Base-by-base conservation (phyloP, 2,797 vertebrate species). In the Fratercula arctica region DNA sequence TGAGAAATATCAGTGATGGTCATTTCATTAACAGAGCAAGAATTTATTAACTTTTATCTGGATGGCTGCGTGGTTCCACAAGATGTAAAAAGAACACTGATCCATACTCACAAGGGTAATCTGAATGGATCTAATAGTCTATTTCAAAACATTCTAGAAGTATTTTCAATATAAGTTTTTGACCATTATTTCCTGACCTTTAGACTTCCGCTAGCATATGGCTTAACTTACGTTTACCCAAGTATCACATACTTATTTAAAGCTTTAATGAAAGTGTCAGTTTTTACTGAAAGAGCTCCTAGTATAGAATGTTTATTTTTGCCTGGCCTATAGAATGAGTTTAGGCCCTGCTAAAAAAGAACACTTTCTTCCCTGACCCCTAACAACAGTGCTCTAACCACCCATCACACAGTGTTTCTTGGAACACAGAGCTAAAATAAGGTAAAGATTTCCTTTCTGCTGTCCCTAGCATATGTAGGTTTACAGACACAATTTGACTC, bases 381-480 rank as follows among this genome's bases (percentile, higher is more conserved):
- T 60, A 68, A 16, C 16, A 53, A 39, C 37, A 74, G 39, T 3
- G 26, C 19, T 80, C 26, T 45, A 57, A 81, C 6, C 24, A 83
- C 59, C 33, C 63, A n/a, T 2, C 16, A 43, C 41, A 60, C 48
- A 11, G 11, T 8, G 13, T 33, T 84, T 20, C 46, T n/a, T 63
- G 69, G 35, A 95, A 91, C 37, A 54, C 29, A 66, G 10, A 66
- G 10, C 37, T 78, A 85, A 85, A 54, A 14, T 26, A 86, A 10
- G 26, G 12, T 23, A 33, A 80, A 63, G 45, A 76, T 14, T 82
- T 69, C 39, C 33, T 35, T 92, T 92, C 77, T 73, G 74, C 33
- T 24, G 29, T 45, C 31, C 48, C 24, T 26, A 16, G 28, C 51
- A 61, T 51, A 50, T 0, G 0, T 0, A 51, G 46, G 46, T 43